Evolutionary conservation across 2,113 vertebrate species (phyloP).

Genomic region (Rhagologus leucostigma): DNA sequence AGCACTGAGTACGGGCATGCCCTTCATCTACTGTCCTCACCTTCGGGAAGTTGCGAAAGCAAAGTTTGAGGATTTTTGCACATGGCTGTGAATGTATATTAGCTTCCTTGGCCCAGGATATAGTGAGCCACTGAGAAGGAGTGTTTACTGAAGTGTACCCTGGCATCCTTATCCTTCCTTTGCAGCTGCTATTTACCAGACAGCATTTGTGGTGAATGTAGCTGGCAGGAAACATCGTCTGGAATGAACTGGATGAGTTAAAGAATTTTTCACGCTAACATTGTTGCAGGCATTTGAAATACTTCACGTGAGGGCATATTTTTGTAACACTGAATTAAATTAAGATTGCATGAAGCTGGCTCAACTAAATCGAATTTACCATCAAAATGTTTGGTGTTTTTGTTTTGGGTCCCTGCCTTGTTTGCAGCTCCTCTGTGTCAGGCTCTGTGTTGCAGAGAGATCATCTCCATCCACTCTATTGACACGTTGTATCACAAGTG

Average conservation of each 20-base stretch:
- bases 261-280: slow-evolving; percentile 53
- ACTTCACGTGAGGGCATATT: slow-evolving; percentile 13
- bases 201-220: slow-evolving; percentile 69
- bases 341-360: background rate
- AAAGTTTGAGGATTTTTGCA: background rate
- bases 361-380: slow-evolving; percentile 1
- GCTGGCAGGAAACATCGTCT: slow-evolving; percentile 52
- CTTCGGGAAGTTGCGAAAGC: background rate
- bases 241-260: slow-evolving; percentile 55
- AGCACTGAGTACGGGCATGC: background rate
- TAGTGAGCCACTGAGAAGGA: slow-evolving; percentile 8
- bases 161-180: slow-evolving; percentile 76
- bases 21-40: background rate
- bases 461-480: background rate
- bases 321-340: slow-evolving; percentile 20
- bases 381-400: background rate
- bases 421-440: background rate
- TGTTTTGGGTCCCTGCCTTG: background rate
- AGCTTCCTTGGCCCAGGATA: slow-evolving; percentile 4
- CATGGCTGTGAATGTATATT: background rate
- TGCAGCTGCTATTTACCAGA: slow-evolving; percentile 81
- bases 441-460: background rate
- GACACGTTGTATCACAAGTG: background rate
- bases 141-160: slow-evolving; percentile 59
- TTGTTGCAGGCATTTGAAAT: slow-evolving; percentile 34